Evolutionary conservation across 1,140 invertebrate genomes (phyloP).

Genomic region (Araneus ventricosus): DNA sequence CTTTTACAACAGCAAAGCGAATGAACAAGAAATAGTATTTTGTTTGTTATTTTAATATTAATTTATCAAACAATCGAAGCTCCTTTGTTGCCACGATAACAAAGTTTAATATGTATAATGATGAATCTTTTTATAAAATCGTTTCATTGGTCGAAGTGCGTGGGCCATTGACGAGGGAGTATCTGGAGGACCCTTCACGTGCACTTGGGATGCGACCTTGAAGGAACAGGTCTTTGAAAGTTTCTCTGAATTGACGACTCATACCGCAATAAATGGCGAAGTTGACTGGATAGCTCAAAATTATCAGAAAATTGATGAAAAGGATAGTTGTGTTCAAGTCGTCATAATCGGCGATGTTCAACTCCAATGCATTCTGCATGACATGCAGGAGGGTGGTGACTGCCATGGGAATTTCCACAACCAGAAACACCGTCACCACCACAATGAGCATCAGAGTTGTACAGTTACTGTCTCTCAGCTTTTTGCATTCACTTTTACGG

Average conservation of each 20-base stretch:
- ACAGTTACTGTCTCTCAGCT: slow-evolving; percentile 91
- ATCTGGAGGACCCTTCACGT: slow-evolving; percentile 86
- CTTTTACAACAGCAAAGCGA: background rate
- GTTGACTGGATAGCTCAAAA: slow-evolving; percentile 94
- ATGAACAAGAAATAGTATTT: background rate
- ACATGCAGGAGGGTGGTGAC: slow-evolving; percentile 92
- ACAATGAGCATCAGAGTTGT: slow-evolving; percentile 97
- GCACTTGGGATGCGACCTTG: slow-evolving; percentile 58
- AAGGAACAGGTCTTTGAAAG: slow-evolving; percentile 92
- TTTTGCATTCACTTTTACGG: slow-evolving; percentile 90
- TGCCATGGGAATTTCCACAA: slow-evolving; percentile 94
- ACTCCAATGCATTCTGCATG: slow-evolving; percentile 84
- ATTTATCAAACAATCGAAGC: background rate
- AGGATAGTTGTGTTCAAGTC: slow-evolving; percentile 91
- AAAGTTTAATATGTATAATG: background rate
- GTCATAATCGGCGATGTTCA: slow-evolving; percentile 86
- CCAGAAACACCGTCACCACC: slow-evolving; percentile 93
- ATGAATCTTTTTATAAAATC: slow-evolving; percentile 84
- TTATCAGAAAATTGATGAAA: slow-evolving; percentile 94
- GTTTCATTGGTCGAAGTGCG: slow-evolving; percentile 90
- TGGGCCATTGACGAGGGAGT: slow-evolving; percentile 89
- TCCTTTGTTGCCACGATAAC: background rate
- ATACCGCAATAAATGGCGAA: slow-evolving; percentile 98
- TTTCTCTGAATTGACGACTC: slow-evolving; percentile 95
- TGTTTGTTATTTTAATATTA: background rate